phyloP scores from a whole-genome alignment of 2,113 vertebrate genomes.

The Hucho hucho region DNA sequence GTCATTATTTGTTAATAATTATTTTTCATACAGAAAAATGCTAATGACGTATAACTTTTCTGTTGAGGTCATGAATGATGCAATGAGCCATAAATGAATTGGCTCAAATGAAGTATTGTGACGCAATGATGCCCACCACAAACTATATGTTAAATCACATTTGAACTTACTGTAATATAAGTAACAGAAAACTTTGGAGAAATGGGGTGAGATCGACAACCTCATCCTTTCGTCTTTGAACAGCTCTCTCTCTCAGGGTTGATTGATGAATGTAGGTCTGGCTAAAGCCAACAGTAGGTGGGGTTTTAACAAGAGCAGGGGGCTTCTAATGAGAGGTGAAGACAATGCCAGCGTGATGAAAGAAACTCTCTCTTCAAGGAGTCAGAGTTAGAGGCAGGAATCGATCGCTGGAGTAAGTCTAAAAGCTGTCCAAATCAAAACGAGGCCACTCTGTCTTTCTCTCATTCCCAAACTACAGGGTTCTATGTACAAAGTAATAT shows the following conservation, averaged over 20 bases:
- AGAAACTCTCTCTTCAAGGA: conserved; percentile 44
- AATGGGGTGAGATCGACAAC: background rate
- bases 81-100: no score
- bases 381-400: conserved; percentile 25
- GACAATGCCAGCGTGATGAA: conserved; percentile 53
- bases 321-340: conserved; percentile 48
- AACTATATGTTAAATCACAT: no score
- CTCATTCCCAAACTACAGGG: background rate
- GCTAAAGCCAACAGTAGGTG: conserved; percentile 27
- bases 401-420: background rate
- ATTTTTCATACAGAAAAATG: no score
- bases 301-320: conserved; percentile 21
- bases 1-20: no score
- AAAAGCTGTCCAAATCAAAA: background rate
- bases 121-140: no score
- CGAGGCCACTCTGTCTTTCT: background rate
- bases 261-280: conserved; percentile 38
- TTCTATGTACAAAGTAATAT: background rate
- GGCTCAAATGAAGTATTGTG: no score
- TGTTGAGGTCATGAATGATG: no score
- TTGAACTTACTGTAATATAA: background rate
- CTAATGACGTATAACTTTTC: no score
- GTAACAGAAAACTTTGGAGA: background rate
- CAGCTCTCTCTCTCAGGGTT: conserved; percentile 2
- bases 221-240: conserved; percentile 13